Evolutionary conservation across 2,797 vertebrate genomes (phyloP).

Genomic region (Moxostoma hubbsi): DNA sequence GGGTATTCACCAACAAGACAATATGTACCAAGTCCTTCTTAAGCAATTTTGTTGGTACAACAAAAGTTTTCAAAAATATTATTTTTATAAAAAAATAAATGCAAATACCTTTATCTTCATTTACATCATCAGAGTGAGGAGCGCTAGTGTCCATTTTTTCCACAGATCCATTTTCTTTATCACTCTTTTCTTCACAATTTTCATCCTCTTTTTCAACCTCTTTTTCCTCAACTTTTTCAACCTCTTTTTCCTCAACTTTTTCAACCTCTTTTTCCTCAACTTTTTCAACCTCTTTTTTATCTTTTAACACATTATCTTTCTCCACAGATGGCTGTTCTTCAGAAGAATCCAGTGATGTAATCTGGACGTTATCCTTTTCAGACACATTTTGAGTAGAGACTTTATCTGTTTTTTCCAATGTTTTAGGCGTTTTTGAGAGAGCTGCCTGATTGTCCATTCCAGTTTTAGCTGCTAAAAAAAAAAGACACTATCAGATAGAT

Average conservation of each 20-base stretch:
- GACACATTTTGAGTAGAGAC: constrained; percentile 61
- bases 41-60: not conserved
- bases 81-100: not conserved
- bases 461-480: constrained; percentile 64
- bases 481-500: not conserved
- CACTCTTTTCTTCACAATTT: constrained; percentile 53
- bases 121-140: constrained; percentile 53
- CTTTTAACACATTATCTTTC: constrained; percentile 40
- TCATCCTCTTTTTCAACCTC: constrained; percentile 61
- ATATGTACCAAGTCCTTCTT: not conserved
- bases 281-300: constrained; percentile 53
- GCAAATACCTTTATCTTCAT: constrained; percentile 72
- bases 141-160: constrained; percentile 67
- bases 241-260: constrained; percentile 61
- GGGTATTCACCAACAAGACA: not conserved
- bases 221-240: constrained; percentile 52
- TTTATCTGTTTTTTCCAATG: constrained; percentile 68
- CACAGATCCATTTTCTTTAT: constrained; percentile 58
- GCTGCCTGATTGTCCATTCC: constrained; percentile 58
- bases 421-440: constrained; percentile 75
- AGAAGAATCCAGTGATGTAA: constrained; percentile 60
- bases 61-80: not conserved
- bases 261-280: constrained; percentile 63
- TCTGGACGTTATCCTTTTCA: constrained; percentile 63
- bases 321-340: constrained; percentile 53